phyloP scores from a whole-genome alignment of 2,797 vertebrate species.

The Melanogrammus aeglefinus region DNA sequence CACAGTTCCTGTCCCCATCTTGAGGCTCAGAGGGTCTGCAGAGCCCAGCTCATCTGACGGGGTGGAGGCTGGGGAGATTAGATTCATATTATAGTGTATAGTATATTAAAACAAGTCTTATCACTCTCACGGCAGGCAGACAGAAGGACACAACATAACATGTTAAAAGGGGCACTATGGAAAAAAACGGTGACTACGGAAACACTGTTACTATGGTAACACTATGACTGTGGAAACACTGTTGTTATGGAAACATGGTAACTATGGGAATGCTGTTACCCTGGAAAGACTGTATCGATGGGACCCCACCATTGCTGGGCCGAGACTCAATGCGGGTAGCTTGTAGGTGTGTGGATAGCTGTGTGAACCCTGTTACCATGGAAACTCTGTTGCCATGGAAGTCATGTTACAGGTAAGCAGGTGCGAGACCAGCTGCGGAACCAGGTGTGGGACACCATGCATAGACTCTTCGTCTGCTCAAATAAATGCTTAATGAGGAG shows the following conservation, averaged over 20 bases:
- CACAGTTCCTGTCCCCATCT: conserved; percentile 83
- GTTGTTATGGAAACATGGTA: neutral
- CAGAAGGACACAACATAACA: neutral
- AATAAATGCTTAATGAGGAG: too few species aligned
- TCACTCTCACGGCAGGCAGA: neutral
- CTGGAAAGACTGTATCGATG: neutral
- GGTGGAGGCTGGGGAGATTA: conserved; percentile 78
- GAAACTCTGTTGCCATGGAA: too few species aligned
- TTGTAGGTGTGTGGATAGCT: too few species aligned
- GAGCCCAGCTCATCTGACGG: conserved; percentile 87
- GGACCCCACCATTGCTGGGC: too few species aligned
- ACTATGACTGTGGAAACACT: neutral
- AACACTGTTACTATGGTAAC: neutral
- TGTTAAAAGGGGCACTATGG: neutral
- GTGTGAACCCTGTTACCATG: too few species aligned
- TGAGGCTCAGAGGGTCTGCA: conserved; percentile 84
- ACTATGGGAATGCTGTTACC: too few species aligned
- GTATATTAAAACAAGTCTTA: neutral
- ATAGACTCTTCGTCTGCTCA: too few species aligned
- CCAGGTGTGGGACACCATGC: too few species aligned
- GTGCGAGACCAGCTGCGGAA: too few species aligned
- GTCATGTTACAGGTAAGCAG: too few species aligned
- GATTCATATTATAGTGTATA: conserved; percentile 4
- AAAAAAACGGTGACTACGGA: neutral
- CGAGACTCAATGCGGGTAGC: too few species aligned